Evolutionary conservation across 2,797 vertebrate genomes (phyloP).

Genomic region (Delichon dasypus): DNA sequence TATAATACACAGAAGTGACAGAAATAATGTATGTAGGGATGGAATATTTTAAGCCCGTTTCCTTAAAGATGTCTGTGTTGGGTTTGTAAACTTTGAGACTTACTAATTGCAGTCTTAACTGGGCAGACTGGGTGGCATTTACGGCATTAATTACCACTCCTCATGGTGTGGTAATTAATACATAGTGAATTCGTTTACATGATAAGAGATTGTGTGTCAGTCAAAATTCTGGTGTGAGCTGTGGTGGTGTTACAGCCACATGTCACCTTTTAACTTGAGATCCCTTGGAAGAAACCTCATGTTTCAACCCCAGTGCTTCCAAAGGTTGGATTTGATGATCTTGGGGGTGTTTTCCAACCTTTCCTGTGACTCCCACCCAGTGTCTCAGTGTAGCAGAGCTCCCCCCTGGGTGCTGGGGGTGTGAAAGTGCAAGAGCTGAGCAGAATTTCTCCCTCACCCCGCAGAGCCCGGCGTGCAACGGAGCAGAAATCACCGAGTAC

Average conservation of each 20-base stretch:
- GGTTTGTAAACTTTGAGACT: background rate
- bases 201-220: background rate
- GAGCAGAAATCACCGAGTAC: slow-evolving; percentile 77
- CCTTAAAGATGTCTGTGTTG: rapidly evolving
- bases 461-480: slow-evolving; percentile 76
- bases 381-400: background rate
- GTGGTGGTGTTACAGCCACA: rapidly evolving
- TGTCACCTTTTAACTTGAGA: background rate
- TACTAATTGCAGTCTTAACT: background rate
- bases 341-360: background rate
- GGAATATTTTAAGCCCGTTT: background rate
- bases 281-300: background rate
- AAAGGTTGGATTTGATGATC: background rate
- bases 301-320: background rate
- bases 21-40: background rate
- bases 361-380: background rate
- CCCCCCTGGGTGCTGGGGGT: rapidly evolving
- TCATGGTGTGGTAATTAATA: background rate
- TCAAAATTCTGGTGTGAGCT: background rate
- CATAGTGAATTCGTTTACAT: background rate
- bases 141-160: background rate
- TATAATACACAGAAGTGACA: background rate
- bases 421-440: background rate
- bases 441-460: background rate
- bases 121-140: background rate